phyloP scores from a whole-genome alignment of 2,888 invertebrate genomes.

The Eurytoma adleriae region DNA sequence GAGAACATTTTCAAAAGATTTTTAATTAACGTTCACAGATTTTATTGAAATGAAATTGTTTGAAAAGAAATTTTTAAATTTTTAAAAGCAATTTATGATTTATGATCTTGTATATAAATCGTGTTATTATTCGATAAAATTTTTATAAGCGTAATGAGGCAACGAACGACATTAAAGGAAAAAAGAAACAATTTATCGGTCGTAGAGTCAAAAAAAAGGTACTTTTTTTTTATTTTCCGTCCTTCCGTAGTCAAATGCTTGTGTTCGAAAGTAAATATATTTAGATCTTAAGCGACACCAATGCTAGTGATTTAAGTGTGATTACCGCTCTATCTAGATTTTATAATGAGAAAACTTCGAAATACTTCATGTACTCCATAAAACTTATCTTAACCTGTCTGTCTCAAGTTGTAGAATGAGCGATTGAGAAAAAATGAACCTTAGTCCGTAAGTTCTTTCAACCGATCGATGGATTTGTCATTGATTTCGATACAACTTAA shows the following conservation, averaged over 20 bases:
- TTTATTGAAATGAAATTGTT: not conserved
- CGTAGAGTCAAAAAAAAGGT: not conserved
- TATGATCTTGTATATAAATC: conserved; percentile 41
- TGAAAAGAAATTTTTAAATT: not conserved
- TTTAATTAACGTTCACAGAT: not conserved
- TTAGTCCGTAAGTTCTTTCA: conserved; percentile 55
- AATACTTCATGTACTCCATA: conserved; percentile 50
- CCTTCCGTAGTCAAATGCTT: conserved; percentile 4
- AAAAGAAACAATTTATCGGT: not conserved
- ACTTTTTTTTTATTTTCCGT: conserved; percentile 19
- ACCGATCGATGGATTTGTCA: conserved; percentile 51
- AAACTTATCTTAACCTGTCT: conserved; percentile 39
- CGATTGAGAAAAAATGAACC: conserved; percentile 30
- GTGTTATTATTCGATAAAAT: conserved; percentile 21
- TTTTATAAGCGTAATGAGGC: conserved; percentile 39
- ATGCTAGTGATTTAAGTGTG: conserved; percentile 43
- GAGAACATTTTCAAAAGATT: conserved; percentile 4
- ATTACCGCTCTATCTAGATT: conserved; percentile 47
- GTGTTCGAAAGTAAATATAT: conserved; percentile 33
- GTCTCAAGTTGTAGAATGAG: conserved; percentile 29
- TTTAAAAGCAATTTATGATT: not conserved
- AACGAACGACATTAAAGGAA: conserved; percentile 28
- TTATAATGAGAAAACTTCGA: conserved; percentile 45
- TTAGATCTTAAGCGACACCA: conserved; percentile 31
- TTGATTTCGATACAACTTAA: not conserved